Evolutionary conservation across 1,140 invertebrate species (phyloP).

Genomic region (Polypedilum vanderplanki): DNA sequence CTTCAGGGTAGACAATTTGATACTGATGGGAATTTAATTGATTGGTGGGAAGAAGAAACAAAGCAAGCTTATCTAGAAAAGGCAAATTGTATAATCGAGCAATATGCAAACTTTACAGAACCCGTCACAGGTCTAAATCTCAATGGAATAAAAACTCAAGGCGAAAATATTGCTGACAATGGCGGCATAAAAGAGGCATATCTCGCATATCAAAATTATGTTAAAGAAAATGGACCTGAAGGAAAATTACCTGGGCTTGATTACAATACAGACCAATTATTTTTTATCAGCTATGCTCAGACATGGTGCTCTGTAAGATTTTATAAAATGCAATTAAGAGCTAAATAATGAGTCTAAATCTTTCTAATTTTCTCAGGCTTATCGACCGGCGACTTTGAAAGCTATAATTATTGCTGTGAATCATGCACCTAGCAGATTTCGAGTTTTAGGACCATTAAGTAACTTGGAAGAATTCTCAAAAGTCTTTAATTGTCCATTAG

Average conservation of each 20-base stretch:
- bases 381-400: conserved; percentile 50
- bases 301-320: conserved; percentile 51
- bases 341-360: conserved; percentile 57
- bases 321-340: conserved; percentile 48
- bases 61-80: conserved; percentile 57
- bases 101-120: conserved; percentile 53
- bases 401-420: conserved; percentile 37
- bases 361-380: conserved; percentile 52
- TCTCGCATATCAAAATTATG: conserved; percentile 49
- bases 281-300: conserved; percentile 53
- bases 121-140: conserved; percentile 48
- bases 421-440: conserved; percentile 44
- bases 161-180: conserved; percentile 88
- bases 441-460: conserved; percentile 58
- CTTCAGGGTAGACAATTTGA: conserved; percentile 56
- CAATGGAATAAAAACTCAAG: conserved; percentile 69
- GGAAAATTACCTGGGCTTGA: conserved; percentile 49
- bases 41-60: conserved; percentile 79
- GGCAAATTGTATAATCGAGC: conserved; percentile 79
- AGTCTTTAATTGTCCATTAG: conserved; percentile 57
- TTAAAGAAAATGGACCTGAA: conserved; percentile 39
- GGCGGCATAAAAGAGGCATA: conserved; percentile 74
- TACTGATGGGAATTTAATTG: conserved; percentile 59
- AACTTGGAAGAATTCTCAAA: conserved; percentile 60
- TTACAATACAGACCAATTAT: conserved; percentile 51